Conservation (phyloP, 1,140 invertebrate species). For the Pantala flavescens region DNA sequence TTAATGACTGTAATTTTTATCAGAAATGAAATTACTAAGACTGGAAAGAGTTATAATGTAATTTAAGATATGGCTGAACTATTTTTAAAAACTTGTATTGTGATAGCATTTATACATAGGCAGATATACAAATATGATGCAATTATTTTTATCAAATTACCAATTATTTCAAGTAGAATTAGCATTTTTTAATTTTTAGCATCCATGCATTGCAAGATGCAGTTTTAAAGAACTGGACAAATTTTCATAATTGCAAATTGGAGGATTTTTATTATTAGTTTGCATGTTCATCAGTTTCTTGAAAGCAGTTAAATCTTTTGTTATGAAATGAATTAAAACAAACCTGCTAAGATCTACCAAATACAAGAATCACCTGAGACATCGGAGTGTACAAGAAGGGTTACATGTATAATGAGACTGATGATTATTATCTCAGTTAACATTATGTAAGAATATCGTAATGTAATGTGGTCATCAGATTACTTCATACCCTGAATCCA, state of each 20-base stretch:
- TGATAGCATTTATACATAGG: not conserved
- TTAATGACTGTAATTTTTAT: not conserved
- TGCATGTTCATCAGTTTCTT: constrained; percentile 1
- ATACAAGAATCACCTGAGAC: not conserved
- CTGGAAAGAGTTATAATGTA: not conserved
- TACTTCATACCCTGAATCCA: not conserved
- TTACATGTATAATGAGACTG: not conserved
- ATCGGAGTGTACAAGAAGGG: not conserved
- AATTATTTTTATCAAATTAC: not conserved
- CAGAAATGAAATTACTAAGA: not conserved
- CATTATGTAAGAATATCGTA: not conserved
- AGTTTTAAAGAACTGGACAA: not conserved
- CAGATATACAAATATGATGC: not conserved
- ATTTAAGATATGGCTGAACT: not conserved
- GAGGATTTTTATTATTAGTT: not conserved
- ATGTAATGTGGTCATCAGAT: not conserved
- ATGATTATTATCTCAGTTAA: not conserved
- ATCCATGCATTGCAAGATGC: constrained; percentile 7
- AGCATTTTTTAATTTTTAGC: not conserved
- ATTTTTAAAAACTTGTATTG: not conserved
- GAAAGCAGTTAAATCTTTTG: not conserved
- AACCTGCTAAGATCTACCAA: not conserved
- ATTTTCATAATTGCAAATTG: not conserved
- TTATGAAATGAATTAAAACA: not conserved
- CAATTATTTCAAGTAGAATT: not conserved